Evolutionary conservation across 2,797 vertebrate genomes (phyloP), one percentile per base, ranked within the genome.

Genomic region (Anguilla marmorata): DNA sequence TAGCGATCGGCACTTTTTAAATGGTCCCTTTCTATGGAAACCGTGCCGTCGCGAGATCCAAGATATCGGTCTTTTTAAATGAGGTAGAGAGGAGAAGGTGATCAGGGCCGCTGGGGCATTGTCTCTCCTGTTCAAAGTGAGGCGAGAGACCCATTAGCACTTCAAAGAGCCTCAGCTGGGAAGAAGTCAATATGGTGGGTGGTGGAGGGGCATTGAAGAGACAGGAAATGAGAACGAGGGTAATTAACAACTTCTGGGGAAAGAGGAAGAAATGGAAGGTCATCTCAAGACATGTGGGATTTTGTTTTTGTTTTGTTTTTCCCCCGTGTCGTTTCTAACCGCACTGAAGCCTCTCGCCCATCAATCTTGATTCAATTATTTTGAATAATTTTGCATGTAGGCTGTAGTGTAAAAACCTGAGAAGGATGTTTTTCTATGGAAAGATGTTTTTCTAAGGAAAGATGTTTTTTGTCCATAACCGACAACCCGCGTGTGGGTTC

Each of bases 131-230:
- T 97, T 97, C 96, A 97, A 97, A 97, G 96, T 96, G n/a, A 72
- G 96, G 14, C 12, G 96, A 96, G 94, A 95, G 94, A 95, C 91
- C 96, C 95, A 95, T 97, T 97, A 96, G 94, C 97, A 97, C 96
- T 97, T 97, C 97, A 97, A 97, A 97, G 96, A 94, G 93, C 91
- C 94, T 96, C 96, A 96, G 96, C 96, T 96, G 96, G 96, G 96
- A 96, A 94, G 95, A 95, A 76, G 94, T 88, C 56, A 88, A 90
- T 94, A 95, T 95, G 95, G 92, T 94, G 93, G 94, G 84, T 50
- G 63, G 33, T 33, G 52, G 84, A 33, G 52, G 84, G 80, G 89
- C 88, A 90, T 92, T 93, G 95, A 93, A 93, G 96, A 95, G 95
- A 95, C 96, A 97, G 96, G 96, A 97, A 96, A 96, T 96, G 95